Evolutionary conservation across 2,797 vertebrate species (phyloP).

Genomic region (Rhodeus uyekii): DNA sequence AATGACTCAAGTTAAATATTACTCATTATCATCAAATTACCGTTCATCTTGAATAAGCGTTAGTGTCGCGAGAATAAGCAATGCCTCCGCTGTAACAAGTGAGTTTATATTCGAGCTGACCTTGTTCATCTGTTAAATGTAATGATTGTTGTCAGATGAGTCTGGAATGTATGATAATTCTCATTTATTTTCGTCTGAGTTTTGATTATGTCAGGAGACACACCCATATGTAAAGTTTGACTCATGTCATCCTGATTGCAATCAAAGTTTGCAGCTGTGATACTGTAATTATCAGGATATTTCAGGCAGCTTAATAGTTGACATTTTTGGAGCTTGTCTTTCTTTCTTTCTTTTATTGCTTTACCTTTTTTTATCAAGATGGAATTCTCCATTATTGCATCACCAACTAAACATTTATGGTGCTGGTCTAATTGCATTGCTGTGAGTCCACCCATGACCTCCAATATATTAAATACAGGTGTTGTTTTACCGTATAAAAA

Average conservation of each 20-base stretch:
- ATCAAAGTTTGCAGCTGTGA: slow-evolving; percentile 52
- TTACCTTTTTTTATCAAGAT: background rate
- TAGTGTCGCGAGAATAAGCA: background rate
- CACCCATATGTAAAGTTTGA: slow-evolving; percentile 55
- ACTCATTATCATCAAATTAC: slow-evolving; percentile 15
- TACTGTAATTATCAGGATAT: slow-evolving; percentile 35
- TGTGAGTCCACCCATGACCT: no score
- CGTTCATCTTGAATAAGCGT: slow-evolving; percentile 2
- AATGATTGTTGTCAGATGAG: slow-evolving; percentile 16
- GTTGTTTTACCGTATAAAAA: background rate
- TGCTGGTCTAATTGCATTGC: no score
- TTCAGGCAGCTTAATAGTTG: background rate
- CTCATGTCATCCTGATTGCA: slow-evolving; percentile 58
- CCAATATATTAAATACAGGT: no score
- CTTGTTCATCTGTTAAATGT: background rate
- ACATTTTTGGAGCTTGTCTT: background rate
- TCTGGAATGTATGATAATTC: background rate
- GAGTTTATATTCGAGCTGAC: background rate
- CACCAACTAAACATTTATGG: background rate
- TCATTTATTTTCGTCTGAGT: background rate
- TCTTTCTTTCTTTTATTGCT: no score
- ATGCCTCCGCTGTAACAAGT: background rate
- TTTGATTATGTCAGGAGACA: slow-evolving; percentile 47
- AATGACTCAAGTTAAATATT: background rate
- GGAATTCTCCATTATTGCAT: background rate